Evolutionary conservation across 2,888 invertebrate species (phyloP), one percentile per base, ranked within the genome.

Genomic region (Ochropleura leucogaster): DNA sequence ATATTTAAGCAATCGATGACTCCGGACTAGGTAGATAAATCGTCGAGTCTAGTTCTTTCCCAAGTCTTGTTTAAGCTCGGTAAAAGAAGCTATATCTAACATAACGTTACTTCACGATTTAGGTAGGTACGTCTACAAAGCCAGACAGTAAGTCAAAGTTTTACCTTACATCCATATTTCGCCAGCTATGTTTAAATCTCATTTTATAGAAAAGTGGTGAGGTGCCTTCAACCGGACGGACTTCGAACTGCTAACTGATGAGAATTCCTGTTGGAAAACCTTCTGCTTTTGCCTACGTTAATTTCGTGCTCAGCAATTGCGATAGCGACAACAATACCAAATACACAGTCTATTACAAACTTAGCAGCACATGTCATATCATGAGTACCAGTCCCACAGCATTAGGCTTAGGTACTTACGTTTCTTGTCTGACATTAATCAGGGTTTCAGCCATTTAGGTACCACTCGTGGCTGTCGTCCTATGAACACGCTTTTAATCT

Each of bases 1-100:
- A 78, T 68, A 64, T 14, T 53, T 68, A 72, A 42, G 53, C 72
- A 72, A 71, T 77, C 49, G 46, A 71, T 63, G 63, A 46, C n/a
- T 62, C 57, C 57, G 30, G 62, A 30, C 18, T 42, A 59, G 49
- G 30, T 57, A 20, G 30, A 14, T 71, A 59, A 59, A 40, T n/a
- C 30, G 55, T 64, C 12, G 12, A 49, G 4, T 16, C 30, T 57
- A n/a, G 57, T 64, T 73, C 64, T 64, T 74, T 59, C 64, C 10
- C n/a, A 64, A 74, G 74, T 59, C 16, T 40, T 40, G 59, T 59
- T 59, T 8, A 40, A 40, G 59, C 20, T 55, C 20, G 55, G 0
- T 16, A 9, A 40, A 40, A 30, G 16, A 59, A 59, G 0, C 8
- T 9, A 9, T 40, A n/a, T n/a, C n/a, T n/a, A 16, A 4, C 30